Conservation (phyloP, 1,140 invertebrate species). For the Venturia canescens region DNA sequence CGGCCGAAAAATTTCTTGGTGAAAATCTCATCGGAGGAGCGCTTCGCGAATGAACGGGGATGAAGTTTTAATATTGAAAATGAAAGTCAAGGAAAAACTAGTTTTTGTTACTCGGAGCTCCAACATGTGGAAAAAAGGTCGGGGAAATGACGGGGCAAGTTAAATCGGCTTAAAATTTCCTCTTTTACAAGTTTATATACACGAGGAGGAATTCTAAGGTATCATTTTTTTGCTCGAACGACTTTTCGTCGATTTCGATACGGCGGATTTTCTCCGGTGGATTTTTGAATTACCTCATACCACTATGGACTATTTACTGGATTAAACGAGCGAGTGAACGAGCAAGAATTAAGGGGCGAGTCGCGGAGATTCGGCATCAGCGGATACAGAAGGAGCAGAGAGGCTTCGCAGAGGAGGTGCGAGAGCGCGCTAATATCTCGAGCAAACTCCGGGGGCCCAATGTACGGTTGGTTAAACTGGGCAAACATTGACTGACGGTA, state of each 20-base stretch:
- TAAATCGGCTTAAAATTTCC: background rate
- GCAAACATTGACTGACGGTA: constrained; percentile 72
- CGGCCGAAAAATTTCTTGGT: no score
- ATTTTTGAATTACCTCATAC: constrained; percentile 4
- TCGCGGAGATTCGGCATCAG: constrained; percentile 31
- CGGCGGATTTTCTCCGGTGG: background rate
- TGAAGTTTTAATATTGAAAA: no score
- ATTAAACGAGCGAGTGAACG: constrained; percentile 22
- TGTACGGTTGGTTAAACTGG: constrained; percentile 69
- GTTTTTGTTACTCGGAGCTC: no score
- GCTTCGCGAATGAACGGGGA: no score
- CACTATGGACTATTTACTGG: background rate
- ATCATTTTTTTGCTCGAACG: background rate
- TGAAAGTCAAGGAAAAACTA: no score
- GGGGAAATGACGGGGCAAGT: no score
- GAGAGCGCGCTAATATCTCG: constrained; percentile 62
- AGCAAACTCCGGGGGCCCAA: constrained; percentile 61
- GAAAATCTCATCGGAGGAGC: no score
- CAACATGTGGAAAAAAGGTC: no score
- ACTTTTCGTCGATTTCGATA: background rate
- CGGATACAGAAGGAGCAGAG: constrained; percentile 37
- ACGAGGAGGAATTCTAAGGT: background rate
- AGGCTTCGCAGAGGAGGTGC: constrained; percentile 56
- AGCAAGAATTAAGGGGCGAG: constrained; percentile 19
- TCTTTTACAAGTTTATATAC: background rate